These are phyloP conservation scores for Drosophila nigrodunni DNA, from an alignment of 1,140 invertebrate genomes.

Conservation along the genomic window DNA sequence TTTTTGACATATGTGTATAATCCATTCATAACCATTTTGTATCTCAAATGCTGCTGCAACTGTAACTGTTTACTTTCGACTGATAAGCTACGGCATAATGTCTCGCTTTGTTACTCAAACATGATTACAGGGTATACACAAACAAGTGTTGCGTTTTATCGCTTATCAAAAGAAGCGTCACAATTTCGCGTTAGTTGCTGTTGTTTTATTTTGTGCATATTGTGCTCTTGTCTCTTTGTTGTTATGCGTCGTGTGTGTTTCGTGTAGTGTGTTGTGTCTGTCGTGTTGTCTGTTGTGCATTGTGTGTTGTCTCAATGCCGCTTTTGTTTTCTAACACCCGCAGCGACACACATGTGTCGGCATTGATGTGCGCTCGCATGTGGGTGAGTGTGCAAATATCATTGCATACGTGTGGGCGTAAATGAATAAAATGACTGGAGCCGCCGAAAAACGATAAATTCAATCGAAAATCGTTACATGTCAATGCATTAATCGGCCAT, in stretches of 20 bases:
- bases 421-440: conserved; percentile 83
- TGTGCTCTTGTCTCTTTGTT: conserved; percentile 35
- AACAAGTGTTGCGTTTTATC: conserved; percentile 29
- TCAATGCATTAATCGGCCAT: conserved; percentile 85
- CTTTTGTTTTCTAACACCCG: conserved; percentile 83
- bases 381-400: conserved; percentile 70
- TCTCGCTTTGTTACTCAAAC: background rate
- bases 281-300: conserved; percentile 6
- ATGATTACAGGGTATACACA: conserved; percentile 33
- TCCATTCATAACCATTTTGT: too few species aligned
- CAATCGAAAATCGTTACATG: conserved; percentile 85
- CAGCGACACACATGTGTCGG: conserved; percentile 55
- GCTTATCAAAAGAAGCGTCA: conserved; percentile 38
- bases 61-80: background rate
- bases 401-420: conserved; percentile 79
- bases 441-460: conserved; percentile 83
- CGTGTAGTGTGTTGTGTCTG: conserved; percentile 58
- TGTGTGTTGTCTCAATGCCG: conserved; percentile 53
- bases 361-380: conserved; percentile 21
- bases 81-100: conserved; percentile 2
- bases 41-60: too few species aligned
- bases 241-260: conserved; percentile 28
- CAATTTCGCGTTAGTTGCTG: conserved; percentile 58
- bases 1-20: too few species aligned
- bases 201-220: conserved; percentile 69